Evolutionary conservation across 2,113 vertebrate species (phyloP).

Genomic region (Vicugna pacos): DNA sequence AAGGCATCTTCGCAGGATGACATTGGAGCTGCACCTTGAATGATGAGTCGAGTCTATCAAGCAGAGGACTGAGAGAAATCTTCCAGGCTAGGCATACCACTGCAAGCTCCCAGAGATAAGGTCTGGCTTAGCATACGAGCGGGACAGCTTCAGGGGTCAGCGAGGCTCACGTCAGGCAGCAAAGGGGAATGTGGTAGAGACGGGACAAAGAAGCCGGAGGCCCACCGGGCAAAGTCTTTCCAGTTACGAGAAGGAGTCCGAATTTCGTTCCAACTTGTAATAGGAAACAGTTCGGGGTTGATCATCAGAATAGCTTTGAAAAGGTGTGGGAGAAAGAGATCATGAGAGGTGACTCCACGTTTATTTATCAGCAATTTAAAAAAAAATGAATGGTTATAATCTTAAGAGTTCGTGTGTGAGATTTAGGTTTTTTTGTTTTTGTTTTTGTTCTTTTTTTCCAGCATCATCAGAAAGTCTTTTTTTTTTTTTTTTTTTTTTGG

Average conservation of each 20-base stretch:
- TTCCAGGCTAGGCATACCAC: background rate
- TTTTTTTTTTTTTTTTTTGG: background rate
- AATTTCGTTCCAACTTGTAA: background rate
- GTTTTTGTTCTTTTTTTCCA: background rate
- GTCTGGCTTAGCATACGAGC: background rate
- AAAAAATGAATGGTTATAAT: background rate
- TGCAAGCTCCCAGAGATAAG: accelerated
- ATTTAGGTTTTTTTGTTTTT: background rate
- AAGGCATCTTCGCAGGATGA: background rate
- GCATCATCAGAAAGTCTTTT: background rate
- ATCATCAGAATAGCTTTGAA: background rate
- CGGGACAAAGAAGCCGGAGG: background rate
- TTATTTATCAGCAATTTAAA: background rate
- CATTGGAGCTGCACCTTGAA: too few species aligned
- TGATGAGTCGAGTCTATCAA: background rate
- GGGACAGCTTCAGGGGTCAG: background rate
- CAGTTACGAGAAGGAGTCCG: background rate
- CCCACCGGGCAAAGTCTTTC: background rate
- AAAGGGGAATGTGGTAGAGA: background rate
- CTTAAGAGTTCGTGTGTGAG: background rate
- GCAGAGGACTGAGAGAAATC: background rate
- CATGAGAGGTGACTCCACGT: background rate
- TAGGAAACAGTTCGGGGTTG: background rate
- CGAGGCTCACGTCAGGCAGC: accelerated
- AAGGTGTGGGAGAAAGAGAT: background rate